Evolutionary conservation across 2,888 invertebrate species (phyloP).

Genomic region (Arrhopalites spinosus): DNA sequence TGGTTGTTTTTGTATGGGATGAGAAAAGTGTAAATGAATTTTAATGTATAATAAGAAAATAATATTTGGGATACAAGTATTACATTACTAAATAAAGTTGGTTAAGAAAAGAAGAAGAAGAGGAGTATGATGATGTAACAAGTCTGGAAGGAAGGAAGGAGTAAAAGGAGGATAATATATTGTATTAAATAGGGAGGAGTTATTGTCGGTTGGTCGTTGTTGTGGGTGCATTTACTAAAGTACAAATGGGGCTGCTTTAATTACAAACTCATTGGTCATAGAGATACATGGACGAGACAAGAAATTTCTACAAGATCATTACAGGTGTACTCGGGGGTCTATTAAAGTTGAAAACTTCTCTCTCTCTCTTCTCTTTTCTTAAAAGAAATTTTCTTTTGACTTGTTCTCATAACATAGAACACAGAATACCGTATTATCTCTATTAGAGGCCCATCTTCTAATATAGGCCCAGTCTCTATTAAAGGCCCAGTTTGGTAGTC

Average conservation of each 20-base stretch:
- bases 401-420: neutral
- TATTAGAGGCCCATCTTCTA: no score
- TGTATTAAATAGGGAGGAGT: slow-evolving; percentile 35
- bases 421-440: no score
- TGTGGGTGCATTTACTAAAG: slow-evolving; percentile 41
- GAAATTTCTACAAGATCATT: slow-evolving; percentile 56
- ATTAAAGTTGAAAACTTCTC: slow-evolving; percentile 41
- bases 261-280: slow-evolving; percentile 53
- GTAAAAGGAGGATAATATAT: slow-evolving; percentile 30
- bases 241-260: slow-evolving; percentile 53
- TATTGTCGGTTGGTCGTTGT: slow-evolving; percentile 33
- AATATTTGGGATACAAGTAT: no score
- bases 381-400: neutral
- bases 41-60: no score
- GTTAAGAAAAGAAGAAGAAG: no score
- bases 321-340: slow-evolving; percentile 52
- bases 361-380: neutral
- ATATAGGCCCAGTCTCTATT: no score
- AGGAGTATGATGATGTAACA: neutral
- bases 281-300: slow-evolving; percentile 54
- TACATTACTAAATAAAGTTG: no score
- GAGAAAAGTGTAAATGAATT: no score
- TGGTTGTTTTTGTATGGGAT: neutral
- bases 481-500: no score
- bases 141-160: slow-evolving; percentile 7